A percentile compares a stretch with the other conserved stretches of the same genome.
phyloP scores from a whole-genome alignment of 1,140 invertebrate genomes.

The Formica selysi region DNA sequence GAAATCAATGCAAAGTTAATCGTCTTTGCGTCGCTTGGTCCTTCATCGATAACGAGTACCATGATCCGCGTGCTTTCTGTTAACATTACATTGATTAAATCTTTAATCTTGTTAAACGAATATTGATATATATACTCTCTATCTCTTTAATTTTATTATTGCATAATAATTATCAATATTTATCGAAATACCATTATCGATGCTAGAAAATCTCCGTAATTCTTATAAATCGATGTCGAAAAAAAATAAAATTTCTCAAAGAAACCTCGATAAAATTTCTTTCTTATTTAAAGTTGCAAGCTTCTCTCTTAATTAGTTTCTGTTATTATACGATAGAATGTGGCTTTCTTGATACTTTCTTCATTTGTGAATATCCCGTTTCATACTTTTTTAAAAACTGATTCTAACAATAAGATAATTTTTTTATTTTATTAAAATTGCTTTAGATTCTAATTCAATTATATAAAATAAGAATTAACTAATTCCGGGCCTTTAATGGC shows the following conservation, averaged over 20 bases:
- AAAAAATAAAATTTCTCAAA: not conserved
- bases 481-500: slow-evolving; percentile 38
- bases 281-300: not conserved
- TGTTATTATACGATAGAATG: not conserved
- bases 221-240: not conserved
- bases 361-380: not conserved
- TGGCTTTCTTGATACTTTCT: not conserved
- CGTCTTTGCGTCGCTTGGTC: slow-evolving; percentile 22
- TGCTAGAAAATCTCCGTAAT: not conserved
- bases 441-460: slow-evolving; percentile 71
- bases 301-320: not conserved
- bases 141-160: not conserved
- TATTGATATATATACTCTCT: not conserved
- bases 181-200: not conserved
- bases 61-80: not conserved
- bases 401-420: not conserved
- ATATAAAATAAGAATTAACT: slow-evolving; percentile 72
- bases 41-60: not conserved
- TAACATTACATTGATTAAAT: slow-evolving; percentile 32
- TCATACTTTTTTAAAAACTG: not conserved
- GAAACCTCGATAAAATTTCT: not conserved
- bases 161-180: not conserved
- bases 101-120: not conserved
- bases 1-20: slow-evolving; percentile 78
- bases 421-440: not conserved